A percentile compares a stretch with the other conserved stretches of the same genome.
Conservation (phyloP, 2,797 vertebrate genomes). For the Falco columbarius region DNA sequence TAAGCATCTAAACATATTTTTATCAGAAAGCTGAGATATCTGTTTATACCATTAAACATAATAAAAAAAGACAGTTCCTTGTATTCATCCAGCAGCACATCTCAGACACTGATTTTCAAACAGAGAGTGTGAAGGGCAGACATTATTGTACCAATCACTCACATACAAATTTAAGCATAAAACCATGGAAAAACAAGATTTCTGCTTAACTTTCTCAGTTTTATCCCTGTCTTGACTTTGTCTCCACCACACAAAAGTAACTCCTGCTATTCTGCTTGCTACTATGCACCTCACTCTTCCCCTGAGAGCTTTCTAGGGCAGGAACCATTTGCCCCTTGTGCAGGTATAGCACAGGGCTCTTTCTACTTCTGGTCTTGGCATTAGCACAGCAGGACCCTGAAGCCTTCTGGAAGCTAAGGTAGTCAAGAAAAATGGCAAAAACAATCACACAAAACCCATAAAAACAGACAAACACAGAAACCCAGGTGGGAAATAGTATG, state of each 20-base stretch:
- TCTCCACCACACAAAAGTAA: neutral
- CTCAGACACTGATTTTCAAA: neutral
- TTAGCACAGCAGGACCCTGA: neutral
- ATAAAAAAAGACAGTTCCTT: neutral
- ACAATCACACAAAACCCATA: accelerated
- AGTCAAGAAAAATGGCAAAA: neutral
- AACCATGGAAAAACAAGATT: neutral
- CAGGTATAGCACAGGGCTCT: neutral
- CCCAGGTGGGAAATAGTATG: neutral
- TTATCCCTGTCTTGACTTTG: neutral
- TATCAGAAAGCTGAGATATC: neutral
- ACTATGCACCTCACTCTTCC: neutral
- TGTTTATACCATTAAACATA: neutral
- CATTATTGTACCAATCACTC: neutral
- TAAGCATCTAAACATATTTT: neutral
- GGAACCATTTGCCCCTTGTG: neutral
- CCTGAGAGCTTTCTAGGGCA: neutral
- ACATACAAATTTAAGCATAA: neutral
- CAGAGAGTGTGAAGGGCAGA: neutral
- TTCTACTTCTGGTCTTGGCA: neutral
- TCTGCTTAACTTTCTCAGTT: neutral
- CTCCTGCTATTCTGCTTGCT: neutral
- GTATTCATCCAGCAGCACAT: neutral
- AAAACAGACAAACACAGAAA: neutral
- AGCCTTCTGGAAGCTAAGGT: neutral